Conservation (phyloP, 2,797 vertebrate species). For the Scarus forsteni region DNA sequence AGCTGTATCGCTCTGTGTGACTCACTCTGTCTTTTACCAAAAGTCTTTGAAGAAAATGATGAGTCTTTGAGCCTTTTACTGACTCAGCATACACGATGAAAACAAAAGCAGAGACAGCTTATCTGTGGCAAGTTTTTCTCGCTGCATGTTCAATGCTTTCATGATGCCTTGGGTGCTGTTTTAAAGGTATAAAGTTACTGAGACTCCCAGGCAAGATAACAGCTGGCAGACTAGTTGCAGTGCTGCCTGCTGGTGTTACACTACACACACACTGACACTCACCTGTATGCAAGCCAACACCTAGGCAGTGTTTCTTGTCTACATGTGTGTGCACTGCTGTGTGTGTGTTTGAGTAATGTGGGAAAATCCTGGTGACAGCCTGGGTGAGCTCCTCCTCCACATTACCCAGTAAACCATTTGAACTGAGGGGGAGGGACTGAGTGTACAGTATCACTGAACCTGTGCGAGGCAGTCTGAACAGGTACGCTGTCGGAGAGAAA, state of each 20-base stretch:
- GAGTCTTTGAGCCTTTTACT: not conserved
- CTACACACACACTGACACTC: constrained; percentile 47
- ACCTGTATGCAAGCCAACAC: constrained; percentile 57
- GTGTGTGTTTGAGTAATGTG: constrained; percentile 65
- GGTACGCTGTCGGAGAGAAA: constrained; percentile 64
- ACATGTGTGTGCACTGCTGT: not conserved
- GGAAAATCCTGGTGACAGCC: constrained; percentile 63
- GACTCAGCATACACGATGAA: not conserved
- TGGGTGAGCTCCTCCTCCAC: constrained; percentile 52
- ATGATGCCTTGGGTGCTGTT: constrained; percentile 12
- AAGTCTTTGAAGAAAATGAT: not conserved
- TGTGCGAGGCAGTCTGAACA: constrained; percentile 73
- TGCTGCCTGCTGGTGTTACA: constrained; percentile 32
- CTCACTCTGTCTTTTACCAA: not conserved
- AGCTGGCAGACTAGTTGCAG: constrained; percentile 63
- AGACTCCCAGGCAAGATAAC: constrained; percentile 47
- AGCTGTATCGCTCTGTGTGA: not conserved
- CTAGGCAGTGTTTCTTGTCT: constrained; percentile 30
- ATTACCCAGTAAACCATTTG: constrained; percentile 55
- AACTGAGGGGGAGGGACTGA: constrained; percentile 53
- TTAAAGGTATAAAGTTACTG: constrained; percentile 47
- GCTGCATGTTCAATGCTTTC: not conserved
- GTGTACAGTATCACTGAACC: constrained; percentile 58
- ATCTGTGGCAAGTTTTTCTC: not conserved
- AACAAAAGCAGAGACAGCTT: not conserved